Base-by-base conservation (phyloP, 2,113 vertebrate species). In the Peromyscus leucopus region DNA sequence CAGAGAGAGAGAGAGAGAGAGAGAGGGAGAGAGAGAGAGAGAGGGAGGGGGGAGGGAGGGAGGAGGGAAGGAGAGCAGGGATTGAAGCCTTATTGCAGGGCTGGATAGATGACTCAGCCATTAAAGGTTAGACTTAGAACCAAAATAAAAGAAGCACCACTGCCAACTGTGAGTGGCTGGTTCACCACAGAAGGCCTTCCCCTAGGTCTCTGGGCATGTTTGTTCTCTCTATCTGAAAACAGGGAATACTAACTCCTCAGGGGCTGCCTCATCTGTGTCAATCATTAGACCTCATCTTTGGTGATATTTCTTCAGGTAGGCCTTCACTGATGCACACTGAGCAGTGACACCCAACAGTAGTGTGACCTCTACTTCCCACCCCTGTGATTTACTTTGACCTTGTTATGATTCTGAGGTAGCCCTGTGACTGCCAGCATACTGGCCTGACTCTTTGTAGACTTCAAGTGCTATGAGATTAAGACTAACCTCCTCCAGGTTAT, bases 131-230 rank as follows among this genome's bases (percentile, higher is more conserved):
- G 57, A 36, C 80, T 28, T 83, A 61, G n/a, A 39, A 39, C 12
- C 39, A 55, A 55, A 7, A 1, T 96, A 65, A 39, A 22, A 61
- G 3, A 59, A 75, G 17, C 36, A 65, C 1, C 69, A 6, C 0
- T 67, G 26, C 5, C 5, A 15, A 24, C 48, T 7, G 0, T 59
- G 21, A 3, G 2, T 21, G 21, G 57, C 21, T 69, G 4, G 0
- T 17, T 91, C 69, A 69, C 13, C 9, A 0, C 3, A 10, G 21
- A 65, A 78, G 51, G 12, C 9, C 8, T 46, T 36, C 15, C n/a
- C 24, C 87, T 22, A 46, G 8, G 12, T 15, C 57, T 63, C 57
- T 63, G 57, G 31, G 31, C 74, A 2, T 5, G 65, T 83, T 48
- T 79, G 19, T 31, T 92, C 15, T 10, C 22, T 72, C 17, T 78